phyloP scores from a whole-genome alignment of 2,888 invertebrate genomes.

The Furcula furcula region DNA sequence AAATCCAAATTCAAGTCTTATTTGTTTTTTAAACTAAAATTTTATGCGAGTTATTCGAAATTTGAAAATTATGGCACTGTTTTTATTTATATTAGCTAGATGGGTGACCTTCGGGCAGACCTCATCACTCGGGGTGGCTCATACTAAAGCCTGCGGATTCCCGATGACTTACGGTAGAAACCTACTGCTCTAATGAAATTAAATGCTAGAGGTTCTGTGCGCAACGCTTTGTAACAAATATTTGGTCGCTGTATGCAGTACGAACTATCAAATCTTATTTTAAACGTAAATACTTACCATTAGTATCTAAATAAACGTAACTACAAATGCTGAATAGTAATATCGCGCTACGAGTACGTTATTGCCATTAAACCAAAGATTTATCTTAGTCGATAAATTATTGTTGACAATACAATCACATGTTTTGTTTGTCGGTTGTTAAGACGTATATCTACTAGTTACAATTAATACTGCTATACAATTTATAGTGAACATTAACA shows the following conservation, averaged over 20 bases:
- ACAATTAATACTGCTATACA: slow-evolving; percentile 27
- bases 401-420: slow-evolving; percentile 2
- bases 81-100: slow-evolving; percentile 11
- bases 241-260: slow-evolving; percentile 69
- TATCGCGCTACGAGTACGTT: no score
- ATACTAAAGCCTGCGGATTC: slow-evolving; percentile 3
- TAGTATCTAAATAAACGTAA: slow-evolving; percentile 1
- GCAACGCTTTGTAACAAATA: slow-evolving; percentile 39
- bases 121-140: slow-evolving; percentile 7
- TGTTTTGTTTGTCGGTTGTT: slow-evolving; percentile 18
- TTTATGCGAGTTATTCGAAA: slow-evolving; percentile 11
- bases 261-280: slow-evolving; percentile 10
- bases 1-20: neutral
- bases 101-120: slow-evolving; percentile 5
- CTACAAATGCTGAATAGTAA: slow-evolving; percentile 2
- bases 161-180: slow-evolving; percentile 4
- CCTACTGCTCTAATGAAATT: slow-evolving; percentile 10
- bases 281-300: neutral
- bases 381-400: neutral
- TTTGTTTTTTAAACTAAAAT: slow-evolving; percentile 1
- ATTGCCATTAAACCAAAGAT: no score
- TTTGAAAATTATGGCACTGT: slow-evolving; percentile 34
- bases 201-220: slow-evolving; percentile 2
- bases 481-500: slow-evolving; percentile 11
- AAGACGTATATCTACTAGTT: slow-evolving; percentile 14